phyloP scores from a whole-genome alignment of 2,113 vertebrate species.

The Cathartes aura region DNA sequence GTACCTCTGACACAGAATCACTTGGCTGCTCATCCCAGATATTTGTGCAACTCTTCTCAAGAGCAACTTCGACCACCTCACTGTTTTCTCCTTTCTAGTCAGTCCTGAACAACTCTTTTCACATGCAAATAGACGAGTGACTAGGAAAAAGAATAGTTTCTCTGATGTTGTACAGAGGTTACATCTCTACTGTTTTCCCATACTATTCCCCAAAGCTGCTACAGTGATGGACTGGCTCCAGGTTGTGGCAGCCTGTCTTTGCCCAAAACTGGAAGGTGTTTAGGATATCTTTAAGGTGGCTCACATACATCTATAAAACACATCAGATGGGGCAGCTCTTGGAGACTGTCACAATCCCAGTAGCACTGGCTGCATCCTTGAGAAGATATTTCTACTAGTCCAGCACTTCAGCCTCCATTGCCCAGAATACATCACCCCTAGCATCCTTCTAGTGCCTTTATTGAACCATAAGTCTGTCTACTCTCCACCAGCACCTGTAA shows the following conservation, averaged over 20 bases:
- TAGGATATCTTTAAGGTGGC: not conserved
- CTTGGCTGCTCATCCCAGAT: not conserved
- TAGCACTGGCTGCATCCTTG: rapidly evolving
- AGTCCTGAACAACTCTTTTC: not conserved
- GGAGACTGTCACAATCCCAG: not conserved
- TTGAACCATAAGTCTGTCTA: not conserved
- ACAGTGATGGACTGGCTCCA: not conserved
- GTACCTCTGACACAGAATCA: not conserved
- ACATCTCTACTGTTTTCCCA: not conserved
- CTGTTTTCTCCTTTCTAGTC: not conserved
- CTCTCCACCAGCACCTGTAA: not conserved
- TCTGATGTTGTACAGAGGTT: not conserved
- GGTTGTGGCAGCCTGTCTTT: not conserved
- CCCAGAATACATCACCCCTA: not conserved
- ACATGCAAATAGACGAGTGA: not conserved
- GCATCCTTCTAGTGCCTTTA: not conserved
- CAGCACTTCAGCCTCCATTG: not conserved
- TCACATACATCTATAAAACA: not conserved
- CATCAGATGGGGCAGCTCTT: not conserved
- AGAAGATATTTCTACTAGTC: not conserved
- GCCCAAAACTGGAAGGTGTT: not conserved
- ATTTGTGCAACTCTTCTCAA: not conserved
- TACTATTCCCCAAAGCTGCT: not conserved
- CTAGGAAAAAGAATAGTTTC: not conserved
- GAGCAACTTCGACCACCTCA: not conserved